Evolutionary conservation across 2,888 invertebrate species (phyloP), one percentile per base, ranked within the genome.

Genomic region (Caenorhabditis sp.): DNA sequence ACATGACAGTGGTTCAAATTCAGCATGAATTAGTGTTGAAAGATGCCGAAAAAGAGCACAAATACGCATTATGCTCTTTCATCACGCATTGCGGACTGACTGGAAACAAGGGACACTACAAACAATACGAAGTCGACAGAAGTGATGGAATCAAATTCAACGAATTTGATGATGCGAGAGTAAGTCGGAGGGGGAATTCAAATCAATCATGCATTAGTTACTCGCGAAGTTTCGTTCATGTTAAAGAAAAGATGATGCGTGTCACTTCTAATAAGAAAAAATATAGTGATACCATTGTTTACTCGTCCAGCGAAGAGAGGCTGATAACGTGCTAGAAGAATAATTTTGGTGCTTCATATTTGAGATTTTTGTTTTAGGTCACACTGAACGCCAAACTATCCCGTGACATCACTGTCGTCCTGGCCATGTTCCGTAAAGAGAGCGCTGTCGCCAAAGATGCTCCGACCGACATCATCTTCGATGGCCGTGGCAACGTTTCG

Each of bases 381-480:
- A 5, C 13, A n/a, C 37, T 67, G n/a, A 40, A 76, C 44, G 6
- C 53, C 11, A 50, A 6, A 5, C 51, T 67, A 0, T 13, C 53
- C 0, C 18, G 15, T 13, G 67, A 61, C 61, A 60, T 60, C 50
- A 51, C 35, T 2, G 37, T 76, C 13, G 76, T 76, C 18, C 60
- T 76, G 6, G 76, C 76, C 4, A 61, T 76, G 76, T 76, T 60
- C 53, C 35, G 76, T 13, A 76, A 68, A 24, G 22, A 37, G 28
- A 37, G 61, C 0, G 67, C 51, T 3, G 67, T 67, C 20, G 76
- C 67, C 20, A 67, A 61, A n/a, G 76, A 76, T 11, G 40, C 28
- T 5, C 60, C 26, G n/a, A 67, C 53, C 3, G 76, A 76, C 26
- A 32, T 67, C 3, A 76, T 76, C 18, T 76, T 67, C 26, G 61